Percentiles rank a stretch among this genome's conserved stretches.
phyloP scores from a whole-genome alignment of 2,797 vertebrate species.

The Lateolabrax maculatus region DNA sequence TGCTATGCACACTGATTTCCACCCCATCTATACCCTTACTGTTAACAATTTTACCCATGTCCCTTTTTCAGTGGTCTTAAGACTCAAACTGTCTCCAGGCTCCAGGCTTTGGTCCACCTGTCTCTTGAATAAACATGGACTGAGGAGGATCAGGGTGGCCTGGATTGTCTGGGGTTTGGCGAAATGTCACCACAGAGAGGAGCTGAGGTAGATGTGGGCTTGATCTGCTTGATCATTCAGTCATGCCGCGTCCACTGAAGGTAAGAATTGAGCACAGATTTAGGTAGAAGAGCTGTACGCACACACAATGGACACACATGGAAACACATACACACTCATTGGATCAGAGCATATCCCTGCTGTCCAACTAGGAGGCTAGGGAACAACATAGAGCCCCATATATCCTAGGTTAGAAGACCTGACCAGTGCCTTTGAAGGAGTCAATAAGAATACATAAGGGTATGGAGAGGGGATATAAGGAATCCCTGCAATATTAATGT shows the following conservation, averaged over 20 bases:
- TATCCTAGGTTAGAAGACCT: slow-evolving; percentile 63
- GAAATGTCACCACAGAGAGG: slow-evolving; percentile 77
- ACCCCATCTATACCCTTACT: slow-evolving; percentile 5
- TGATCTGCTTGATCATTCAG: slow-evolving; percentile 78
- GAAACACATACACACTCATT: slow-evolving; percentile 29
- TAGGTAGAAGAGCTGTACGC: slow-evolving; percentile 38
- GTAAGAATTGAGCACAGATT: slow-evolving; percentile 67
- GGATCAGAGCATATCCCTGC: slow-evolving; percentile 65
- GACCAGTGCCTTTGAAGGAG: slow-evolving; percentile 72
- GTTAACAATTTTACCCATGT: slow-evolving; percentile 28
- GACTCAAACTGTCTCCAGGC: slow-evolving; percentile 33
- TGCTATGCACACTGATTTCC: slow-evolving; percentile 31
- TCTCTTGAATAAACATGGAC: slow-evolving; percentile 74
- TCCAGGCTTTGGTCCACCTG: slow-evolving; percentile 49
- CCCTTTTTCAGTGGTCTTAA: slow-evolving; percentile 22
- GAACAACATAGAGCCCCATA: slow-evolving; percentile 24
- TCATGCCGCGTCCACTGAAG: slow-evolving; percentile 68
- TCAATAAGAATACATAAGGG: slow-evolving; percentile 59
- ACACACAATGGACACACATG: slow-evolving; percentile 27
- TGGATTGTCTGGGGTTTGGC: slow-evolving; percentile 70
- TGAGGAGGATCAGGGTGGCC: slow-evolving; percentile 60
- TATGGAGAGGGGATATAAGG: slow-evolving; percentile 61
- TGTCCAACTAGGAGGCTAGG: slow-evolving; percentile 49
- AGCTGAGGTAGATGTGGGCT: slow-evolving; percentile 58
- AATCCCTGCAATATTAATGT: slow-evolving; percentile 83